Percentiles rank a stretch among this genome's conserved stretches.
phyloP scores from a whole-genome alignment of 2,888 invertebrate species.

The Congeria kusceri region DNA sequence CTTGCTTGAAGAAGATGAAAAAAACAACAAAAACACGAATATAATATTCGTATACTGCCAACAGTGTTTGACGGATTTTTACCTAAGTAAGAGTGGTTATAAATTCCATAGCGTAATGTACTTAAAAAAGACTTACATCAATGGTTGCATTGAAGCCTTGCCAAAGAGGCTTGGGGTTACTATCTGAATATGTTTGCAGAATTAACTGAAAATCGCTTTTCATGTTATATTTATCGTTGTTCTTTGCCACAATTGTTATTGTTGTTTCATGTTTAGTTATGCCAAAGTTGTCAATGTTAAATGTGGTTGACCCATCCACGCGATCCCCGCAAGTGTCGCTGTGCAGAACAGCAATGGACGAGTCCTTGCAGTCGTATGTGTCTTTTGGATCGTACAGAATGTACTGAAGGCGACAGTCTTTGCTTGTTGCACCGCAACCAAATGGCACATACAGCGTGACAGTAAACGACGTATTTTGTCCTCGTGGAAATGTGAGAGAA shows the following conservation, averaged over 20 bases:
- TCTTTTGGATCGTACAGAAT: slow-evolving; percentile 25
- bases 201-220: slow-evolving; percentile 12
- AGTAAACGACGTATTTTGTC: slow-evolving; percentile 3
- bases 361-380: slow-evolving; percentile 19
- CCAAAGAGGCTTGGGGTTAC: slow-evolving; percentile 15
- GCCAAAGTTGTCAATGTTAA: neutral
- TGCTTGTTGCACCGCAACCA: slow-evolving; percentile 14
- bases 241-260: slow-evolving; percentile 29
- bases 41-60: too few relatives aligned
- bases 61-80: too few relatives aligned
- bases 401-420: slow-evolving; percentile 16
- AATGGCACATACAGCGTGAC: slow-evolving; percentile 25
- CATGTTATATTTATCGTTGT: slow-evolving; percentile 30
- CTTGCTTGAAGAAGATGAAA: too few relatives aligned
- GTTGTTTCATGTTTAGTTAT: neutral
- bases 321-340: slow-evolving; percentile 19
- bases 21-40: too few relatives aligned
- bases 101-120: too few relatives aligned
- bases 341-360: slow-evolving; percentile 14
- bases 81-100: too few relatives aligned
- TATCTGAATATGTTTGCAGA: slow-evolving; percentile 3
- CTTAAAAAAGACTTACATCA: slow-evolving; percentile 1
- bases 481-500: slow-evolving; percentile 8
- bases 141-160: neutral
- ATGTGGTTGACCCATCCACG: slow-evolving; percentile 3